A percentile compares a stretch with the other conserved stretches of the same genome.
These are phyloP conservation scores for Bombus impatiens DNA, from an alignment of 1,140 invertebrate species.

Conservation along the genomic window DNA sequence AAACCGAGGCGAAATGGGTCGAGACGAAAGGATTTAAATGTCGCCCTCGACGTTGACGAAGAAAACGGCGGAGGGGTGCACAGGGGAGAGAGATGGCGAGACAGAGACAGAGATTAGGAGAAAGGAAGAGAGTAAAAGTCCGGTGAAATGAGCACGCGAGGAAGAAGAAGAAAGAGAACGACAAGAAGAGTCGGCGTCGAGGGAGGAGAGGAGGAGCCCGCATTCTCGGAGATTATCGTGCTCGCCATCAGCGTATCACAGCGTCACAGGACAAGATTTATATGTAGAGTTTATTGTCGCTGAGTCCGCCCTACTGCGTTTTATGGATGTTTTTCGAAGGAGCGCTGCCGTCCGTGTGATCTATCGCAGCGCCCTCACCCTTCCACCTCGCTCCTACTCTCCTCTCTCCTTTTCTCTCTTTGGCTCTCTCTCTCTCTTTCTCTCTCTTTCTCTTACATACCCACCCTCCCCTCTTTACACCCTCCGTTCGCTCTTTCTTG, in stretches of 20 bases:
- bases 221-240: conserved; percentile 83
- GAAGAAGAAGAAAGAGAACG: conserved; percentile 25
- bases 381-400: conserved; percentile 49
- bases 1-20: too few relatives aligned
- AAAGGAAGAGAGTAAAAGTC: conserved; percentile 10
- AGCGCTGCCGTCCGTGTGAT: conserved; percentile 81
- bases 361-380: conserved; percentile 79
- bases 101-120: neutral
- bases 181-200: conserved; percentile 49
- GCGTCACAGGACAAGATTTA: conserved; percentile 83
- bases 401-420: conserved; percentile 55
- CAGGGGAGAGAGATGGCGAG: neutral
- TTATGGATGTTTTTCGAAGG: conserved; percentile 83
- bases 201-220: conserved; percentile 76
- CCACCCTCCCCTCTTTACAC: neutral
- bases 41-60: conserved; percentile 16
- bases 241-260: conserved; percentile 83
- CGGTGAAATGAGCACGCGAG: conserved; percentile 49
- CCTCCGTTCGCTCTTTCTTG: conserved; percentile 47
- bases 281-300: conserved; percentile 83
- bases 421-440: neutral
- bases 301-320: conserved; percentile 83
- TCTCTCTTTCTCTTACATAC: neutral
- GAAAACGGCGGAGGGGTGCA: neutral
- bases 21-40: conserved; percentile 2